A percentile compares a stretch with the other conserved stretches of the same genome.
phyloP scores from a whole-genome alignment of 1,140 invertebrate species.

The Leptinotarsa undecemlineata region DNA sequence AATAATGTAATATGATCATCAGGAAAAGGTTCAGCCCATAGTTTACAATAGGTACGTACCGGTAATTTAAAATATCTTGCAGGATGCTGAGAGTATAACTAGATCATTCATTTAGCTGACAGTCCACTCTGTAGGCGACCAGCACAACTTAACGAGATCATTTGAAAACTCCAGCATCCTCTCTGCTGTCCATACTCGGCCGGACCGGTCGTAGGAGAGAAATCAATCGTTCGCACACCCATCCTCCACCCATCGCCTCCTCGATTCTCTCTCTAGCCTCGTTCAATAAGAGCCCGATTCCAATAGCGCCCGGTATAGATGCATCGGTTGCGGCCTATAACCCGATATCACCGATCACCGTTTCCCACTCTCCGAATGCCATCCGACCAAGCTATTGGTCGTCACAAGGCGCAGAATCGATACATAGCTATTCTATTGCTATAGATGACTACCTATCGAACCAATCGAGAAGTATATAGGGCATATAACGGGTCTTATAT shows the following conservation, averaged over 20 bases:
- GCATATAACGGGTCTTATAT: slow-evolving; percentile 34
- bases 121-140: neutral
- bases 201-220: slow-evolving; percentile 16
- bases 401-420: slow-evolving; percentile 53
- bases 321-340: slow-evolving; percentile 27
- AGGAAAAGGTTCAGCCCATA: too few relatives aligned
- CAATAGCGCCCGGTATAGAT: slow-evolving; percentile 20
- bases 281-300: slow-evolving; percentile 19
- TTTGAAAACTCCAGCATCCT: slow-evolving; percentile 5
- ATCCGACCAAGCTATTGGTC: slow-evolving; percentile 45
- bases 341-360: slow-evolving; percentile 27
- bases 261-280: slow-evolving; percentile 27
- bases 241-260: slow-evolving; percentile 19
- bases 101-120: too few relatives aligned
- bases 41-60: too few relatives aligned
- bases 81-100: too few relatives aligned
- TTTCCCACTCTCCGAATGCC: slow-evolving; percentile 22
- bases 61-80: too few relatives aligned
- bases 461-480: slow-evolving; percentile 53
- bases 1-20: too few relatives aligned
- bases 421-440: slow-evolving; percentile 56
- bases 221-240: slow-evolving; percentile 26
- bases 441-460: slow-evolving; percentile 57
- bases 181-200: neutral
- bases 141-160: neutral